A percentile compares a stretch with the other conserved stretches of the same genome.
Evolutionary conservation across 1,140 invertebrate genomes (phyloP).

Genomic region (Sminthurides bifidus): DNA sequence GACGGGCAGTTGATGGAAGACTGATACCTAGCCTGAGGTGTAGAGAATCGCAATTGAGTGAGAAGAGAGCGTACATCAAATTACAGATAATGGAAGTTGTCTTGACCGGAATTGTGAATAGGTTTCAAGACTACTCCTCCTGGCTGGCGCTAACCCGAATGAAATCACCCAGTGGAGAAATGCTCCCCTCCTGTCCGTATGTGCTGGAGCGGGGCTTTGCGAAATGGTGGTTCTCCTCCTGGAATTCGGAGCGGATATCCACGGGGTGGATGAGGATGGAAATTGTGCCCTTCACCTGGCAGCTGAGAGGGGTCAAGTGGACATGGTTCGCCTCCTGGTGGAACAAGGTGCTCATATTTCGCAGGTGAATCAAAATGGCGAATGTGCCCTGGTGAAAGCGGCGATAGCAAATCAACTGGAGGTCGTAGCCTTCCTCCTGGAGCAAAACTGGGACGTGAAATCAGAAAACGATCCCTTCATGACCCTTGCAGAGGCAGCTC

Average conservation of each 20-base stretch:
- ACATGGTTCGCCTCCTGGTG: conserved; percentile 68
- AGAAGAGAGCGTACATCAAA: not conserved
- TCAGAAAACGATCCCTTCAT: conserved; percentile 34
- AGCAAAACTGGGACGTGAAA: conserved; percentile 55
- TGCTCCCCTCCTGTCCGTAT: conserved; percentile 75
- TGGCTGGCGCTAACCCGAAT: conserved; percentile 82
- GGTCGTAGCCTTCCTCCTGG: conserved; percentile 69
- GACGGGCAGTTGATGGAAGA: too few relatives aligned
- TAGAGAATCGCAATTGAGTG: not conserved
- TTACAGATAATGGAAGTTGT: not conserved
- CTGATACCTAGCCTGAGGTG: not conserved
- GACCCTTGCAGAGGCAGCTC: conserved; percentile 50
- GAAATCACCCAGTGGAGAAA: conserved; percentile 64
- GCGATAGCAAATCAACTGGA: conserved; percentile 71
- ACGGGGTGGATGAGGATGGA: conserved; percentile 75
- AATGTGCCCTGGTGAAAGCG: conserved; percentile 79
- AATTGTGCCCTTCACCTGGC: conserved; percentile 66
- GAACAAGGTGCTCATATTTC: conserved; percentile 56
- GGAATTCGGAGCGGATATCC: conserved; percentile 83
- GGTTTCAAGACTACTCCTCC: conserved; percentile 75
- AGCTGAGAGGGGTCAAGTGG: conserved; percentile 68
- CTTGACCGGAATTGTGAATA: conserved; percentile 25
- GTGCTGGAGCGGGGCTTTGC: conserved; percentile 71
- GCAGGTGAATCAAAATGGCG: conserved; percentile 66
- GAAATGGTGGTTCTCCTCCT: conserved; percentile 79